Percentiles rank a stretch among this genome's conserved stretches.
Conservation (phyloP, 2,888 invertebrate genomes). For the Tenodera sinensis region DNA sequence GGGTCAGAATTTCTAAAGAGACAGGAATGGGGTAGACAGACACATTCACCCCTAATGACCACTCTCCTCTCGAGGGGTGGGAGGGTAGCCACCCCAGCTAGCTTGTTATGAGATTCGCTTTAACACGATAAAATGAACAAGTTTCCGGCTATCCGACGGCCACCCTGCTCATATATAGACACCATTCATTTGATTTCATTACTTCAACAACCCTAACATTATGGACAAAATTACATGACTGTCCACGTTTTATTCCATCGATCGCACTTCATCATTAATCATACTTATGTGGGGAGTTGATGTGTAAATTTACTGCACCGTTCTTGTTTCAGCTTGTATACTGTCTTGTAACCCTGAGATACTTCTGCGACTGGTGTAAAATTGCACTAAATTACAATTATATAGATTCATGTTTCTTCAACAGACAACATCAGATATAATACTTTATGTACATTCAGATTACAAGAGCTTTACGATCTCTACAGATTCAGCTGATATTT, state of each 20-base stretch:
- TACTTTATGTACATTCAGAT: no score
- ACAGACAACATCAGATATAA: no score
- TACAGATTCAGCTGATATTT: no score
- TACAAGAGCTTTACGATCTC: no score
- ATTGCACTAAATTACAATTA: no score
- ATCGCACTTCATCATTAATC: neutral
- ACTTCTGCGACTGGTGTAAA: no score
- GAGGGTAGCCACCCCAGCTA: neutral
- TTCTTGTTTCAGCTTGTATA: no score
- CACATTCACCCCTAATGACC: conserved; percentile 21
- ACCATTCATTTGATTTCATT: neutral
- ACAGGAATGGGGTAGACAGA: conserved; percentile 6
- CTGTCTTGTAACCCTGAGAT: no score
- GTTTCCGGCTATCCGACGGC: neutral
- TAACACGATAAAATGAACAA: conserved; percentile 6
- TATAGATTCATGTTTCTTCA: no score
- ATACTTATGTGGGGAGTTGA: neutral
- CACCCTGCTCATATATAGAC: neutral
- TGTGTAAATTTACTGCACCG: no score
- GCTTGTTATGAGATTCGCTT: neutral
- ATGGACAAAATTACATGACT: neutral
- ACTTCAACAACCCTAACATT: neutral
- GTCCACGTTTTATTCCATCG: neutral
- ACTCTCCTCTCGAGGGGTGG: conserved; percentile 9
- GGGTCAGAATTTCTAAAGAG: neutral